Conservation (phyloP, 2,888 invertebrate genomes). For the Agrochola macilenta region DNA sequence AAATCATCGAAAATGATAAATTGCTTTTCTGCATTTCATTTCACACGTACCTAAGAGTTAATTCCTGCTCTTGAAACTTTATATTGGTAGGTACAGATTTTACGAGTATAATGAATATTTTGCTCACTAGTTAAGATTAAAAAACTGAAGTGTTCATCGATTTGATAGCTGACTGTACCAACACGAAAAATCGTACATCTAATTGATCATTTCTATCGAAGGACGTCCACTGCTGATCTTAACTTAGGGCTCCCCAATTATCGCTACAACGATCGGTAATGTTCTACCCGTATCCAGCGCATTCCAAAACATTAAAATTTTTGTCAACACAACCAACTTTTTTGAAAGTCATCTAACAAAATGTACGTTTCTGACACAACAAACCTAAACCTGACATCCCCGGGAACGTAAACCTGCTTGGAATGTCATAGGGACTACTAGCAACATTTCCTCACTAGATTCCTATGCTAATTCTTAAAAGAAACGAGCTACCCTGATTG, state of each 20-base stretch:
- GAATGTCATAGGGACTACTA: background rate
- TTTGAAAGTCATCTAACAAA: background rate
- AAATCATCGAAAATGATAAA: no score
- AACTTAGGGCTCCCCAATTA: background rate
- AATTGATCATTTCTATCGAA: background rate
- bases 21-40: no score
- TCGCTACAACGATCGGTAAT: background rate
- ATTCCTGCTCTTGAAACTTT: background rate
- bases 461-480: constrained; percentile 41
- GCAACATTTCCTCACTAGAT: constrained; percentile 15
- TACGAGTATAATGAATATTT: background rate
- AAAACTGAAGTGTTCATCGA: no score
- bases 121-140: no score
- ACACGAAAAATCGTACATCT: background rate
- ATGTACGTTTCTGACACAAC: background rate
- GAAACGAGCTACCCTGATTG: constrained; percentile 21
- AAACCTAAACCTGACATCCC: background rate
- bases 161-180: no score
- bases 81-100: background rate
- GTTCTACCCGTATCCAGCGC: background rate
- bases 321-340: background rate
- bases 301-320: background rate
- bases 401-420: background rate
- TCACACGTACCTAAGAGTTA: background rate
- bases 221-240: background rate